Base-by-base conservation (phyloP, 1,140 invertebrate species). In the Solenopsis fugax region DNA sequence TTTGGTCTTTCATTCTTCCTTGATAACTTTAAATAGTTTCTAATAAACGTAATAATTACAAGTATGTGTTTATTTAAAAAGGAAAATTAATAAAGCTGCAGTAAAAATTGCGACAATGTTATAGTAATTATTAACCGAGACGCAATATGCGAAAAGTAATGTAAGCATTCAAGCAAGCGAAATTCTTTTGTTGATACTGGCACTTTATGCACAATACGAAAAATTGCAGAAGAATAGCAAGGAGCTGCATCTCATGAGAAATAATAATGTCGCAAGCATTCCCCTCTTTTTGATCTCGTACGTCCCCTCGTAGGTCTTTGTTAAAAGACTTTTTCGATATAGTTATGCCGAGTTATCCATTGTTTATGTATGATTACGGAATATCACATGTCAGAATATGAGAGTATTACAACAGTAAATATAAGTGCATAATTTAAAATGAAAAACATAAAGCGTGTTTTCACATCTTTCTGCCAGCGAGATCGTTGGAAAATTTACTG, bases 231-330 rank as follows among this genome's bases (percentile, higher is more conserved):
- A 90, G 85, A 56, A 56, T 89, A 77, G 72, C 54, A 72, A 86
- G 78, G 75, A 67, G 60, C 73, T 88, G 64, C 87, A 89, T 91
- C 89, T 86, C 85, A 73, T 72, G 69, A 78, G 85, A 84, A 88
- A 92, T 88, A 92, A 91, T 93, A 91, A 90, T 90, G 90, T 85
- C 89, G 72, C 87, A 78, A 75, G 71, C 54, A 60, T 89, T 82
- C 82, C 54, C 78, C 86, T 77, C 73, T 45, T 52, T 85, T 85
- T 81, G 34, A 84, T 88, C 60, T 86, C 64, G 58, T 82, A 82
- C 60, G 69, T 78, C 67, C 84, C 50, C 58, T 77, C 16, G 54
- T 64, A 54, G 24, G 37, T 60, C 54, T 78, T 87, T 86, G 75
- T 78, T 71, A 34, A 62, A 56, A 77, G 72, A 76, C 76, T 65